Conservation (phyloP, 2,888 invertebrate species). For the Lasioglossum marginatum region DNA sequence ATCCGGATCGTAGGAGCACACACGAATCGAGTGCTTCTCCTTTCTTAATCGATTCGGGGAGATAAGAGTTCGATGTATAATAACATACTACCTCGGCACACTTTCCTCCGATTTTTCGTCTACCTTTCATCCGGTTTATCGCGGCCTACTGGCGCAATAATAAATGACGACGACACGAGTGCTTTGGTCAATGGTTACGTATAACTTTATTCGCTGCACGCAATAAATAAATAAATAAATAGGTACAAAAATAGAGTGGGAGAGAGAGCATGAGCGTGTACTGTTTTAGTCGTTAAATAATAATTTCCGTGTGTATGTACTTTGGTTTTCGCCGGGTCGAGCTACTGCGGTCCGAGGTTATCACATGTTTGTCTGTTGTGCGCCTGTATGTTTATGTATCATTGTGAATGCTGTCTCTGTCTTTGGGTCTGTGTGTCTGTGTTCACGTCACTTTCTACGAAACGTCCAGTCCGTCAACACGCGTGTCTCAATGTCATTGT, state of each 20-base stretch:
- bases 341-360: not conserved
- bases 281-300: conserved; percentile 36
- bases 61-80: not conserved
- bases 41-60: not conserved
- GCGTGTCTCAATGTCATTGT: conserved; percentile 66
- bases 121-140: conserved; percentile 2
- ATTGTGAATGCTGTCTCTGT: not conserved
- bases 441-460: conserved; percentile 63
- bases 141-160: not conserved
- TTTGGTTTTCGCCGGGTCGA: conserved; percentile 64
- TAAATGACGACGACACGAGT: conserved; percentile 9
- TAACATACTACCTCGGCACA: conserved; percentile 74
- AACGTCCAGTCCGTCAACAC: conserved; percentile 51
- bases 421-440: not conserved
- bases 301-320: conserved; percentile 43
- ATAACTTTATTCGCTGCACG: conserved; percentile 37
- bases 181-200: conserved; percentile 31
- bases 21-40: not conserved
- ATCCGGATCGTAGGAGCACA: conserved; percentile 21
- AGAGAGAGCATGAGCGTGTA: not conserved
- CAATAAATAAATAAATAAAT: conserved; percentile 50
- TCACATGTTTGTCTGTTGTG: not conserved
- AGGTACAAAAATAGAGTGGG: conserved; percentile 41
- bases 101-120: conserved; percentile 73
- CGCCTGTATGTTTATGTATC: not conserved